A percentile compares a stretch with the other conserved stretches of the same genome.
These are phyloP conservation scores for Drosophila chauvacae DNA, from an alignment of 1,140 invertebrate species.

Conservation along the genomic window DNA sequence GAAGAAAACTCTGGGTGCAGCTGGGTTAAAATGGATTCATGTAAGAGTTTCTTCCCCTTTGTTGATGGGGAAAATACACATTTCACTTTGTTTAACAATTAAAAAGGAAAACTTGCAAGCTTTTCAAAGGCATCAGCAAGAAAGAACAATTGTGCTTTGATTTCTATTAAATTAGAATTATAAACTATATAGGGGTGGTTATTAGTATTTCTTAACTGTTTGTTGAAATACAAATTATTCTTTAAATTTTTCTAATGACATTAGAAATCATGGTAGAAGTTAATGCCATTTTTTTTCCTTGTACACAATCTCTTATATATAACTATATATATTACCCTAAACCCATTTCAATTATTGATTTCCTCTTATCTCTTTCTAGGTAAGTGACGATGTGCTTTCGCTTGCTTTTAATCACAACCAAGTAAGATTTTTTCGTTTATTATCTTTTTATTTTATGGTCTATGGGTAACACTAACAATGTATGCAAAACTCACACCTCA, in stretches of 20 bases:
- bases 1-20: not conserved
- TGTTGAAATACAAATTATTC: not conserved
- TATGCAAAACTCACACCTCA: constrained; percentile 26
- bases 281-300: too few species aligned
- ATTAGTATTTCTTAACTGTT: not conserved
- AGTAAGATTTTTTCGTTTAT: constrained; percentile 63
- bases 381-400: constrained; percentile 83
- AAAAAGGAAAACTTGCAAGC: constrained; percentile 2
- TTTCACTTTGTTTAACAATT: constrained; percentile 16
- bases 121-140: not conserved
- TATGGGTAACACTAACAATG: constrained; percentile 1
- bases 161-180: not conserved
- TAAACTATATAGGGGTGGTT: not conserved
- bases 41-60: not conserved
- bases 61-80: not conserved
- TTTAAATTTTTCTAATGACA: not conserved
- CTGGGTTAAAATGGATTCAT: constrained; percentile 7
- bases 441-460: constrained; percentile 25
- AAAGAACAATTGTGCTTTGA: not conserved
- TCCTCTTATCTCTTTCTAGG: constrained; percentile 58
- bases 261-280: not conserved
- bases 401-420: constrained; percentile 81
- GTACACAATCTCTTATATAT: not conserved
- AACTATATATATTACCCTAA: not conserved
- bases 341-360: constrained; percentile 13